Conservation (phyloP, 2,113 vertebrate genomes). For the Pollimyrus isidori region DNA sequence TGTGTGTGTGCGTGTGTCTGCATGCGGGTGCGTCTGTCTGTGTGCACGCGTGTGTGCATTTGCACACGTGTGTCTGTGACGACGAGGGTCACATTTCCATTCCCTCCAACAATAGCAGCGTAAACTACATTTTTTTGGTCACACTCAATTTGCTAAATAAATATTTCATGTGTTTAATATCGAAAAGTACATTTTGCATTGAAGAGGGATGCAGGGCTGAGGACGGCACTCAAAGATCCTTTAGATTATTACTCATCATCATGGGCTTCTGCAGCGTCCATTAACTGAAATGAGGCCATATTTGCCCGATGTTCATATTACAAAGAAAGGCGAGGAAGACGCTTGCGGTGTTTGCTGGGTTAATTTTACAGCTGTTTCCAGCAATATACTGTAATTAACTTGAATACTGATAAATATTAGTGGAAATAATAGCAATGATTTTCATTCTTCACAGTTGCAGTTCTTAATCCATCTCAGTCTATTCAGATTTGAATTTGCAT, state of each 20-base stretch:
- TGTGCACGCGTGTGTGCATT: not conserved
- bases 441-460: not conserved
- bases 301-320: not conserved
- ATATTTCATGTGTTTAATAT: conserved; percentile 6
- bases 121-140: not conserved
- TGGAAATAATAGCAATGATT: not conserved
- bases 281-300: not conserved
- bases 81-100: not conserved
- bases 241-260: conserved; percentile 2
- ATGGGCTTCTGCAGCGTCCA: not conserved
- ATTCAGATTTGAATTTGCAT: conserved; percentile 6
- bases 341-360: not conserved
- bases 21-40: not conserved
- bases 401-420: conserved; percentile 4
- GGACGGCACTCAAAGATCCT: not conserved
- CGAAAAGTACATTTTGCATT: not conserved
- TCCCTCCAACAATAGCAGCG: not conserved
- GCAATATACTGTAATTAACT: not conserved
- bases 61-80: not conserved
- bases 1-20: not conserved
- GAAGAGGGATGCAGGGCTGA: not conserved
- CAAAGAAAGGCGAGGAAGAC: not conserved
- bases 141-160: not conserved
- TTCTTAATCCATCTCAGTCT: not conserved
- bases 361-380: not conserved